Evolutionary conservation across 2,797 vertebrate genomes (phyloP).

Genomic region (Echiichthys vipera): DNA sequence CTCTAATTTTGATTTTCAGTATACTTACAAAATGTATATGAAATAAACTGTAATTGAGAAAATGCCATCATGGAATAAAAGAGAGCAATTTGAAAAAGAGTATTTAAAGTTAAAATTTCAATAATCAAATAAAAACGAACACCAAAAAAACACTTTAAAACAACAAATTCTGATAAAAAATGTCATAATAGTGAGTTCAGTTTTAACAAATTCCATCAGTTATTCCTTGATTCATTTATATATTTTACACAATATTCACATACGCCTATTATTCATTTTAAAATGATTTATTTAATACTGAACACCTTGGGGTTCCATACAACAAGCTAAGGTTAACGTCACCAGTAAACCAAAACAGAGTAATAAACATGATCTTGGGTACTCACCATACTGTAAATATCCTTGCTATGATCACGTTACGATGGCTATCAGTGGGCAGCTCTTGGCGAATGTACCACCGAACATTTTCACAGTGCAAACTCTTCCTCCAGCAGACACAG

Average conservation of each 20-base stretch:
- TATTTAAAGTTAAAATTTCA: not conserved
- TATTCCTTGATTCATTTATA: not conserved
- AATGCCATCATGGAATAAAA: not conserved
- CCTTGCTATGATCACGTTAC: slow-evolving; percentile 9
- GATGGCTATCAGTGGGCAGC: slow-evolving; percentile 33
- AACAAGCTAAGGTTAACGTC: slow-evolving; percentile 31
- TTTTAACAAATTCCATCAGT: not conserved
- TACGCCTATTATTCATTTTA: not conserved
- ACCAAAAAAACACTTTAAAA: not conserved
- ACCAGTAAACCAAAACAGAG: slow-evolving; percentile 15
- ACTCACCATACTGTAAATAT: not conserved
- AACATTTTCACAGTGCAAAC: slow-evolving; percentile 51
- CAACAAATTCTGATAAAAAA: not conserved
- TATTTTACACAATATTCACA: not conserved
- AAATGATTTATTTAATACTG: not conserved
- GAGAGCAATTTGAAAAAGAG: not conserved
- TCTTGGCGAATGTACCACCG: slow-evolving; percentile 7
- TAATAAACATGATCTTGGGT: slow-evolving; percentile 29
- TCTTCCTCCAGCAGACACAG: slow-evolving; percentile 10
- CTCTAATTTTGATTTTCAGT: no score
- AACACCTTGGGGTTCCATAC: slow-evolving; percentile 27
- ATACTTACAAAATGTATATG: not conserved
- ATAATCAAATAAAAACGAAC: not conserved
- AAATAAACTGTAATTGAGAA: not conserved
- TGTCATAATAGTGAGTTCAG: not conserved